Conservation (phyloP, 2,888 invertebrate species). For the Suillia variegata region DNA sequence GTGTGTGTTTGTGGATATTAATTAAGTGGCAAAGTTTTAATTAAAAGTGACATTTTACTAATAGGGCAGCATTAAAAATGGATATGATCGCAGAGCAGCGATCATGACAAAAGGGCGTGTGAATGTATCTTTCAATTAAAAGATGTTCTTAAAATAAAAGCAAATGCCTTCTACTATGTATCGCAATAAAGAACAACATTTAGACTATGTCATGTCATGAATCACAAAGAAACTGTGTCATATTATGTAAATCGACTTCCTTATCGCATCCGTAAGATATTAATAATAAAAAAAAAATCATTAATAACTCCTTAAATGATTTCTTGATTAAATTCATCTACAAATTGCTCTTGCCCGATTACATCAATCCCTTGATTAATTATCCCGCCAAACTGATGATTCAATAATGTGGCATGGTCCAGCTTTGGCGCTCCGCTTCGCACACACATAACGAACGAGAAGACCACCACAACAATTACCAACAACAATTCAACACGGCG, state of each 20-base stretch:
- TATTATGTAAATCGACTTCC: no score
- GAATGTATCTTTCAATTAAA: no score
- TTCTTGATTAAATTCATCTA: slow-evolving; percentile 12
- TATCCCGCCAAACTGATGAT: not conserved
- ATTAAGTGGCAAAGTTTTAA: slow-evolving; percentile 45
- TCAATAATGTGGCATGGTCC: not conserved
- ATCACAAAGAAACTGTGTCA: no score
- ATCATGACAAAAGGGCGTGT: not conserved
- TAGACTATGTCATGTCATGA: no score
- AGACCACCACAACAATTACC: not conserved
- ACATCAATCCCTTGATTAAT: slow-evolving; percentile 21
- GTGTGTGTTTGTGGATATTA: no score
- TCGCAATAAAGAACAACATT: no score
- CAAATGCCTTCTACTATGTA: no score
- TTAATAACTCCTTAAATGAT: not conserved
- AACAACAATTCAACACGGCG: no score
- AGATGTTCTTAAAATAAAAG: no score
- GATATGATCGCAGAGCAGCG: not conserved
- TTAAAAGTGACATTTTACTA: slow-evolving; percentile 53
- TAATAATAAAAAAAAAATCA: not conserved
- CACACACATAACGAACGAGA: not conserved
- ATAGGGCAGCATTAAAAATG: slow-evolving; percentile 36
- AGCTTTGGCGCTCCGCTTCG: not conserved
- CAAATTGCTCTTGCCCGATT: slow-evolving; percentile 21
- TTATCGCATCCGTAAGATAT: not conserved